A percentile compares a stretch with the other conserved stretches of the same genome.
Conservation (phyloP, 2,797 vertebrate species). For the Delichon dasypus region DNA sequence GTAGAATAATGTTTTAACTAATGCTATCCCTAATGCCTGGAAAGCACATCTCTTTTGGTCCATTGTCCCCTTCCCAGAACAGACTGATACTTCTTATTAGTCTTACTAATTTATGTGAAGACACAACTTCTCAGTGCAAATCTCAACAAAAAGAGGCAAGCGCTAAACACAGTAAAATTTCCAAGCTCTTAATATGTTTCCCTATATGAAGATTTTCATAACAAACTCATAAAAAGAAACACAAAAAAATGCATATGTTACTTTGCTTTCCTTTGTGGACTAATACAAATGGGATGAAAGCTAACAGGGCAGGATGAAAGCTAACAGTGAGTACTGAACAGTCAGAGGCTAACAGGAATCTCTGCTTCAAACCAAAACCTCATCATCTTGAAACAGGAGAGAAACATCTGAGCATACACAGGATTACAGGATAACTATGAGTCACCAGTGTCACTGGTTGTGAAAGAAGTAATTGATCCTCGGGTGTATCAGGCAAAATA, state of each 20-base stretch:
- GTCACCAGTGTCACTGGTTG: not conserved
- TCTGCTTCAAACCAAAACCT: slow-evolving; percentile 13
- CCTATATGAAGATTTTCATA: not conserved
- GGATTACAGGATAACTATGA: not conserved
- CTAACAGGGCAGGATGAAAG: not conserved
- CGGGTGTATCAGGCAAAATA: slow-evolving; percentile 7
- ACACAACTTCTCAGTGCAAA: not conserved
- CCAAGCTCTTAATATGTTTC: not conserved
- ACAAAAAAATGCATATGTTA: not conserved
- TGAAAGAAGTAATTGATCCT: slow-evolving; percentile 30
- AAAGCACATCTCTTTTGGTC: not conserved
- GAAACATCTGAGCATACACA: slow-evolving; percentile 16
- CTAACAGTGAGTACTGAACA: too few species aligned
- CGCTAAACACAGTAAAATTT: not conserved
- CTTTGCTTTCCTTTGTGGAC: not conserved
- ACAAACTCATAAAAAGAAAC: not conserved
- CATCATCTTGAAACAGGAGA: slow-evolving; percentile 2
- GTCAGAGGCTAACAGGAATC: slow-evolving; percentile 8
- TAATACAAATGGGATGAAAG: not conserved
- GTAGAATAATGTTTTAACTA: not conserved
- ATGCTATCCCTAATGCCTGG: not conserved
- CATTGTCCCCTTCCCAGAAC: not conserved
- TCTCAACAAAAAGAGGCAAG: not conserved
- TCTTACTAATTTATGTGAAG: not conserved
- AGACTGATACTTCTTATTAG: not conserved